Conservation (phyloP, 2,113 vertebrate genomes). For the Muntiacus reevesi region DNA sequence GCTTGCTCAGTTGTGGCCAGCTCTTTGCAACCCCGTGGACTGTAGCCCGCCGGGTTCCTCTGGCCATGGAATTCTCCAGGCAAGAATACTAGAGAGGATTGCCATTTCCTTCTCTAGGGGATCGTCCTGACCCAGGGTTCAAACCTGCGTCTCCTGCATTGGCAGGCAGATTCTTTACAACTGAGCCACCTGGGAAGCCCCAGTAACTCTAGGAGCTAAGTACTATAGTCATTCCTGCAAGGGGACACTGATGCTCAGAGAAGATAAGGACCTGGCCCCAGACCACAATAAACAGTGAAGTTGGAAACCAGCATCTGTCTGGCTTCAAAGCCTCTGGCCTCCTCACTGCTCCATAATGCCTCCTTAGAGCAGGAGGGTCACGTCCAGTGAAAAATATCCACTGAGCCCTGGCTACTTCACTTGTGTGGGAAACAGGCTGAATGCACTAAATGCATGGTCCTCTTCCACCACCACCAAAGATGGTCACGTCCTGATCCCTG, state of each 20-base stretch:
- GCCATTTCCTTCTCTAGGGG: neutral
- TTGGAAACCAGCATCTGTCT: neutral
- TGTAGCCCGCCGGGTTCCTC: neutral
- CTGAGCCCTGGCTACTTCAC: neutral
- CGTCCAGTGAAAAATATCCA: neutral
- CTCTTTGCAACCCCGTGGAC: neutral
- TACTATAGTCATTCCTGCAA: neutral
- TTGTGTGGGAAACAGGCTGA: neutral
- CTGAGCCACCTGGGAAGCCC: neutral
- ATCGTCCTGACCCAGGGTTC: neutral
- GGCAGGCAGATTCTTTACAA: neutral
- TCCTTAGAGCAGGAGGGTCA: neutral
- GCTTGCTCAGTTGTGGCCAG: rapidly evolving
- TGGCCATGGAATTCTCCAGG: neutral
- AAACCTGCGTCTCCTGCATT: neutral
- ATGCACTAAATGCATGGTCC: neutral
- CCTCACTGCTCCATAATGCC: too few species aligned
- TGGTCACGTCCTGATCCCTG: neutral
- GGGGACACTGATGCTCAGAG: neutral
- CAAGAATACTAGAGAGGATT: neutral
- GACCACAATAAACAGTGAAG: neutral
- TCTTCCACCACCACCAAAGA: neutral
- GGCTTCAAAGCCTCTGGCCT: neutral
- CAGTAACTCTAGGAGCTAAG: neutral
- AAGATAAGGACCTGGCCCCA: neutral